Percentiles rank a stretch among this genome's conserved stretches.
phyloP scores from a whole-genome alignment of 1,140 invertebrate genomes.

The Stegodyphus mimosarum region DNA sequence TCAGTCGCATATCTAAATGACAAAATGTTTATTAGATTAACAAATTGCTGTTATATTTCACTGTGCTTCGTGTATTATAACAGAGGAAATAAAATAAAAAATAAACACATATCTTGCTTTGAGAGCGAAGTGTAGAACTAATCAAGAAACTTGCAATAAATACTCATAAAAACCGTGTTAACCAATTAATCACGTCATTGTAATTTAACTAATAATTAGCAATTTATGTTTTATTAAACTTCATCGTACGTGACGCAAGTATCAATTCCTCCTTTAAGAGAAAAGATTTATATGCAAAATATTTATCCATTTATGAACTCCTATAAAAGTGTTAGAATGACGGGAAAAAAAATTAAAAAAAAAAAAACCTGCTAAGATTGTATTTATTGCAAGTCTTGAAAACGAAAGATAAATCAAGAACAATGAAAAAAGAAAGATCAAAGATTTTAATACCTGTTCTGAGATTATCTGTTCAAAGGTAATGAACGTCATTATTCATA shows the following conservation, averaged over 20 bases:
- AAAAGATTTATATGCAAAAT: conserved; percentile 57
- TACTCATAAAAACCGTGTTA: conserved; percentile 55
- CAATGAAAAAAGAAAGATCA: conserved; percentile 31
- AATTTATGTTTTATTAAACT: conserved; percentile 53
- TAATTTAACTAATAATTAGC: conserved; percentile 58
- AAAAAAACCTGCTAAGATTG: conserved; percentile 1
- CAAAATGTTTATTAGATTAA: too few relatives aligned
- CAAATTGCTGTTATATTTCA: too few relatives aligned
- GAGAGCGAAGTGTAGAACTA: conserved; percentile 13
- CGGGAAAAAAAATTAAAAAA: conserved; percentile 25
- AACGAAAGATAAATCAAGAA: conserved; percentile 23
- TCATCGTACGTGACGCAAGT: conserved; percentile 37
- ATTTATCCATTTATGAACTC: conserved; percentile 45
- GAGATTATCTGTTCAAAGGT: conserved; percentile 54
- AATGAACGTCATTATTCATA: conserved; percentile 57
- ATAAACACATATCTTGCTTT: too few relatives aligned
- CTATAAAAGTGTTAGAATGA: conserved; percentile 51
- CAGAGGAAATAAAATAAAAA: too few relatives aligned
- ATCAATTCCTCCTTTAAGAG: neutral
- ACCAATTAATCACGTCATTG: conserved; percentile 57
- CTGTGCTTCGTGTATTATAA: too few relatives aligned
- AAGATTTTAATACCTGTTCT: conserved; percentile 37
- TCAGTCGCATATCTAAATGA: too few relatives aligned
- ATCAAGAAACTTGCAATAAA: conserved; percentile 43
- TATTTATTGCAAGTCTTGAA: conserved; percentile 6